Conservation (phyloP, 2,113 vertebrate genomes). For the Ceuthmochares aereus region DNA sequence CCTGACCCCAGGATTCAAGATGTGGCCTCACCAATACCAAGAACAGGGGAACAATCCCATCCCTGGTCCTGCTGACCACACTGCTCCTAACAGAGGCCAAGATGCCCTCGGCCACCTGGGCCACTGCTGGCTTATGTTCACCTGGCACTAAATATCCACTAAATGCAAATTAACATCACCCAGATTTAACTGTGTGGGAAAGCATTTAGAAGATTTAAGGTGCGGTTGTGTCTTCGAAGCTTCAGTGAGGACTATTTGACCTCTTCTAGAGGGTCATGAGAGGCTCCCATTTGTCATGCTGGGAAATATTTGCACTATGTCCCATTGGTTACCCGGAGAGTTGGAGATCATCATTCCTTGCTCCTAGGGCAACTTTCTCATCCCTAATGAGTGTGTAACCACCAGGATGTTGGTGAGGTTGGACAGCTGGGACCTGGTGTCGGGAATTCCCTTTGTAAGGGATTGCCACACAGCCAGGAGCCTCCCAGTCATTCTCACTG, state of each 20-base stretch:
- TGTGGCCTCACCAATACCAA: too few relatives aligned
- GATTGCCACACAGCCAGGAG: background rate
- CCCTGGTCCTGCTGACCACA: too few relatives aligned
- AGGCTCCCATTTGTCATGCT: background rate
- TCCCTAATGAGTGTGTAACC: fast-evolving
- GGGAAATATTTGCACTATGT: background rate
- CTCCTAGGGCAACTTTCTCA: background rate
- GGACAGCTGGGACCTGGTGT: background rate
- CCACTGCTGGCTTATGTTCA: too few relatives aligned
- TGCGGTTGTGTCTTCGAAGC: background rate
- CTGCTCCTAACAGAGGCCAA: too few relatives aligned
- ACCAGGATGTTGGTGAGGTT: background rate
- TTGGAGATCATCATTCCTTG: background rate
- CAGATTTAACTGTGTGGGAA: fast-evolving
- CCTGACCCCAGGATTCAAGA: too few relatives aligned
- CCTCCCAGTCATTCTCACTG: background rate
- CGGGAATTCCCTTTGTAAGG: background rate
- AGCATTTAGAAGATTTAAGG: fast-evolving
- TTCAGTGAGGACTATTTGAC: background rate
- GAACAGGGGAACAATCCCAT: too few relatives aligned
- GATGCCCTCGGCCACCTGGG: too few relatives aligned
- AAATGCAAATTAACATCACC: too few relatives aligned
- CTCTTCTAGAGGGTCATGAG: fast-evolving
- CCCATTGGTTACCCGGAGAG: background rate
- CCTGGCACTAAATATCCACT: background rate